Base-by-base conservation (phyloP, 2,888 invertebrate species). In the Phoronis australis region DNA sequence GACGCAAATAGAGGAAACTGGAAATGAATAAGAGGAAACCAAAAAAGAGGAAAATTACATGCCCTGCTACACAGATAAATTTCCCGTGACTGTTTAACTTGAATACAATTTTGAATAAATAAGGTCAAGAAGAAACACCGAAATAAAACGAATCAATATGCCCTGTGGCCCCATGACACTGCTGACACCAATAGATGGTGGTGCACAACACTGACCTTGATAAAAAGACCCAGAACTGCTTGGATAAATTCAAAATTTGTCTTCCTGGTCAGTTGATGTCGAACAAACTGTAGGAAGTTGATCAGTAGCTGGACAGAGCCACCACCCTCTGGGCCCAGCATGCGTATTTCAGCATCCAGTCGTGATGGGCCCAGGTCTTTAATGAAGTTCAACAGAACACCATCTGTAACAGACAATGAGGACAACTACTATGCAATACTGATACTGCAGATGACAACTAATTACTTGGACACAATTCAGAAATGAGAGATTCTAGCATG, bases 231-330 rank as follows among this genome's bases (percentile, higher is more conserved):
- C 52, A 96, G 81, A 78, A 94, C 96, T 0, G 94, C 86, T 72
- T 95, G 90, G 0, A 87, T 85, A 48, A 95, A 78, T 79, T 97
- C 96, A 77, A 92, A 96, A 78, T 94, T 84, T 54, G 75, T 82
- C 66, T 88, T 89, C 2, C 84, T 85, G 59, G 82, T 80, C 35
- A 96, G 80, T 80, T 87, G 85, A 48, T 79, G 79, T 49, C 83
- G 80, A 22, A 94, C 76, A 78, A 89, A 83, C 61, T 83, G 82
- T 47, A 95, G 77, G 78, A 93, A 95, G 60, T 87, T 84, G 27
- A 83, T 73, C 84, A 95, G 83, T 1, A 90, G 80, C 25, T 82
- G 79, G 4, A 82, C 67, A 0, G 86, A 85, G 0, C 87, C 90
- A 4, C 87, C 88, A 0, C 81, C 82, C 48, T 87, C 86, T 0